phyloP scores from a whole-genome alignment of 2,888 invertebrate genomes.

The Smittia aterrima region DNA sequence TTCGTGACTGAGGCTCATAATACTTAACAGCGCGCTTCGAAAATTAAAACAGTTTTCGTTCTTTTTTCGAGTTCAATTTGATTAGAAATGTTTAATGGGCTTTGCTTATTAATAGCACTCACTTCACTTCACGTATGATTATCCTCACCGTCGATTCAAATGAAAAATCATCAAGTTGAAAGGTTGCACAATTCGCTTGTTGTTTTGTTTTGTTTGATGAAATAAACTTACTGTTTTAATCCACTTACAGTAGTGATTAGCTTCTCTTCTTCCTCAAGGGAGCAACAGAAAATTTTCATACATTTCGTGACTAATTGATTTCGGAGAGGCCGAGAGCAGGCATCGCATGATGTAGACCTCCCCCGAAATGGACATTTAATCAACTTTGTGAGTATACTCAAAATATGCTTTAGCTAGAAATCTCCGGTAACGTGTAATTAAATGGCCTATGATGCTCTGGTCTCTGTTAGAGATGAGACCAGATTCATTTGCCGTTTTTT shows the following conservation, averaged over 20 bases:
- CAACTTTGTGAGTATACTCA: not conserved
- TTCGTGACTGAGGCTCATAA: conserved; percentile 4
- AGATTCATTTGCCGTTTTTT: not conserved
- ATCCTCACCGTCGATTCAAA: not conserved
- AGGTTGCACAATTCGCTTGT: not conserved
- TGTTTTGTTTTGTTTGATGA: not conserved
- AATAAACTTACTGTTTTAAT: conserved; percentile 9
- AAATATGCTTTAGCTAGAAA: conserved; percentile 6
- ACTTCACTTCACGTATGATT: not conserved
- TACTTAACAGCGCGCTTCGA: not conserved
- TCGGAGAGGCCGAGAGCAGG: not conserved
- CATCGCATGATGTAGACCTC: conserved; percentile 28
- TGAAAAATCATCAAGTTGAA: not conserved
- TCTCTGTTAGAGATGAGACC: not conserved
- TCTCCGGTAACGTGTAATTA: conserved; percentile 31
- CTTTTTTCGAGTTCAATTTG: not conserved
- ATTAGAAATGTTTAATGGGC: not conserved
- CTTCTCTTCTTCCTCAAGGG: not conserved
- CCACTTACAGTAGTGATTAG: conserved; percentile 34
- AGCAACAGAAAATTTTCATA: conserved; percentile 34
- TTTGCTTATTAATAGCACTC: not conserved
- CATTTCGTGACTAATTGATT: conserved; percentile 40
- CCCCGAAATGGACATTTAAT: conserved; percentile 37
- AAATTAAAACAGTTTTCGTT: not conserved
- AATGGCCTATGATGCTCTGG: not conserved